These are phyloP conservation scores for Macquaria australasica DNA, from an alignment of 2,113 vertebrate species.

Conservation along the genomic window DNA sequence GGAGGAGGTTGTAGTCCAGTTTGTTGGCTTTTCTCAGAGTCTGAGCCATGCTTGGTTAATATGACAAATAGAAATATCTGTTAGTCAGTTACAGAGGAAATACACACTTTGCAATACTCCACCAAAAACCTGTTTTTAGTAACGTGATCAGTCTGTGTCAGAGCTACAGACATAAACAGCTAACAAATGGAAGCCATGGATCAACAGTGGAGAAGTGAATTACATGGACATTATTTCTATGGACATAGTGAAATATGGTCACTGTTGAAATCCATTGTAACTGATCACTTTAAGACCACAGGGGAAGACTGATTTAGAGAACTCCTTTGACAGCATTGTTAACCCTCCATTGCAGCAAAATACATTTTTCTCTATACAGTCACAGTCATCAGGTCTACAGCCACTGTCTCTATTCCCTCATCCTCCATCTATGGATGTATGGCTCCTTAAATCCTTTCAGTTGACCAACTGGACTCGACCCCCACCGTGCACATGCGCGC, in stretches of 20 bases:
- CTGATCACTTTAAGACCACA: not conserved
- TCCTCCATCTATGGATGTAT: slow-evolving; percentile 9
- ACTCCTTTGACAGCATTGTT: not conserved
- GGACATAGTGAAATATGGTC: not conserved
- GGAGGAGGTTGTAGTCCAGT: no score
- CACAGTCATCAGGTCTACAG: slow-evolving; percentile 10
- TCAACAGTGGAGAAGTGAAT: no score
- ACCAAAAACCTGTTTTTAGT: no score
- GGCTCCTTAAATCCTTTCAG: slow-evolving; percentile 40
- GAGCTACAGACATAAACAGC: no score
- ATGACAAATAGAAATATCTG: no score
- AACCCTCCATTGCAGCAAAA: not conserved
- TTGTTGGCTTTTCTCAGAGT: not conserved
- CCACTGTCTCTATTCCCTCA: slow-evolving; percentile 16
- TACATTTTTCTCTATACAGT: not conserved
- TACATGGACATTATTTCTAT: no score
- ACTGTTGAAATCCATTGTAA: not conserved
- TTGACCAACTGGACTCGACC: slow-evolving; percentile 46
- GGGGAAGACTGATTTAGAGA: not conserved
- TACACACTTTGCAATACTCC: no score
- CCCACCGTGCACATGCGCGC: not conserved
- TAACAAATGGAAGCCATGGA: no score
- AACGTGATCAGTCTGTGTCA: no score
- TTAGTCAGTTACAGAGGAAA: no score
- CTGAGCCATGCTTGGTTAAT: not conserved